phyloP scores from a whole-genome alignment of 92 coral and sea anemone genomes.

The Parazoanthus darwini region DNA sequence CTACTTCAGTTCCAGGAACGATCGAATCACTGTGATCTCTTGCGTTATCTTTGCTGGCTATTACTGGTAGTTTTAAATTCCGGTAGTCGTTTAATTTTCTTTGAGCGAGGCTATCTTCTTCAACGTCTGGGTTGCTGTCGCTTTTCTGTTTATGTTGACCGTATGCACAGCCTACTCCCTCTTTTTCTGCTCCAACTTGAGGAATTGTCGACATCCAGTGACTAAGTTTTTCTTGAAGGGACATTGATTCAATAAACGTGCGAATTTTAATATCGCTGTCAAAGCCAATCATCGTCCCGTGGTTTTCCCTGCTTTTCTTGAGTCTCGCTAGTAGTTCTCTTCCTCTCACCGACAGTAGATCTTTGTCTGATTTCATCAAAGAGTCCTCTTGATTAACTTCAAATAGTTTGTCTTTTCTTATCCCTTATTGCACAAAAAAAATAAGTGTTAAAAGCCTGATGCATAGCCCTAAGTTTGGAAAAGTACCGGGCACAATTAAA shows the following conservation, averaged over 20 bases:
- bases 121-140: neutral
- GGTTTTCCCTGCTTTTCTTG: neutral
- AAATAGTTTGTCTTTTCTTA: too few relatives aligned
- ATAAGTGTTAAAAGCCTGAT: too few relatives aligned
- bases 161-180: neutral
- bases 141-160: neutral
- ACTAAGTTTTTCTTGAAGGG: neutral
- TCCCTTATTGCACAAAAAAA: too few relatives aligned
- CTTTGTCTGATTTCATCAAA: too few relatives aligned
- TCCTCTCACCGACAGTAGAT: conserved; percentile 20
- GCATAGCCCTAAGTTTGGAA: too few relatives aligned
- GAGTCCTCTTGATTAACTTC: too few relatives aligned
- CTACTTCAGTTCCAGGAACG: too few relatives aligned
- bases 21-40: too few relatives aligned
- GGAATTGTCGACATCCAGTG: conserved; percentile 19
- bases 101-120: neutral
- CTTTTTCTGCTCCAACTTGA: neutral
- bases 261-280: neutral
- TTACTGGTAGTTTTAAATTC: too few relatives aligned
- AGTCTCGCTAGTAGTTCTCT: conserved; percentile 5
- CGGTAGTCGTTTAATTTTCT: too few relatives aligned
- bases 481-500: too few relatives aligned
- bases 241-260: neutral
- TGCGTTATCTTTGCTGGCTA: too few relatives aligned
- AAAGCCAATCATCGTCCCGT: neutral